phyloP scores from a whole-genome alignment of 2,113 vertebrate genomes.

The Manacus vitellinus region DNA sequence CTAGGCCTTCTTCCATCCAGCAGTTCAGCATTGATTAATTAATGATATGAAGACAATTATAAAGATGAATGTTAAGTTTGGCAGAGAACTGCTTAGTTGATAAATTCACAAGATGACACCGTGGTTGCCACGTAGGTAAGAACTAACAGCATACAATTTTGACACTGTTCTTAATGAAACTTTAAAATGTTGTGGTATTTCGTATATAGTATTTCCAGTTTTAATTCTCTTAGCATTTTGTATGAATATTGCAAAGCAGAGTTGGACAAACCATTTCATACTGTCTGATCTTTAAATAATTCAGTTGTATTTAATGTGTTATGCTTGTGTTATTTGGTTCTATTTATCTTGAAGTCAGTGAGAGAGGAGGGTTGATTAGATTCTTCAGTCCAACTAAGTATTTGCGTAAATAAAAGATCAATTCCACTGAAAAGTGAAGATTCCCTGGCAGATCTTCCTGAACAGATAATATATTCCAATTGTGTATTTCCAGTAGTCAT shows the following conservation, averaged over 20 bases:
- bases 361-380: neutral
- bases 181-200: neutral
- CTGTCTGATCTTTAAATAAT: neutral
- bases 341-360: neutral
- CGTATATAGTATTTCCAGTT: neutral
- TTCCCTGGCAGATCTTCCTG: neutral
- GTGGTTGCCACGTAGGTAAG: neutral
- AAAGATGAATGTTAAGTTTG: neutral
- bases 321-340: neutral
- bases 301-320: neutral
- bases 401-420: neutral
- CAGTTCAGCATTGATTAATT: neutral
- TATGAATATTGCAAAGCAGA: neutral
- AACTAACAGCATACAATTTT: neutral
- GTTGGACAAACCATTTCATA: neutral
- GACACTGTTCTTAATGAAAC: neutral
- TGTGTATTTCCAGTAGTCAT: neutral
- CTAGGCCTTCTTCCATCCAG: neutral
- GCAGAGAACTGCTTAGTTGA: neutral
- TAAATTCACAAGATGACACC: neutral
- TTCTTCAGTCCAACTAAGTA: neutral
- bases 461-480: neutral
- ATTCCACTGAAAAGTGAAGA: neutral
- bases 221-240: neutral
- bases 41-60: neutral